A percentile compares a stretch with the other conserved stretches of the same genome.
Conservation (phyloP, 35 echinoderm and acorn worm species). For the Holothuria glaberrima region DNA sequence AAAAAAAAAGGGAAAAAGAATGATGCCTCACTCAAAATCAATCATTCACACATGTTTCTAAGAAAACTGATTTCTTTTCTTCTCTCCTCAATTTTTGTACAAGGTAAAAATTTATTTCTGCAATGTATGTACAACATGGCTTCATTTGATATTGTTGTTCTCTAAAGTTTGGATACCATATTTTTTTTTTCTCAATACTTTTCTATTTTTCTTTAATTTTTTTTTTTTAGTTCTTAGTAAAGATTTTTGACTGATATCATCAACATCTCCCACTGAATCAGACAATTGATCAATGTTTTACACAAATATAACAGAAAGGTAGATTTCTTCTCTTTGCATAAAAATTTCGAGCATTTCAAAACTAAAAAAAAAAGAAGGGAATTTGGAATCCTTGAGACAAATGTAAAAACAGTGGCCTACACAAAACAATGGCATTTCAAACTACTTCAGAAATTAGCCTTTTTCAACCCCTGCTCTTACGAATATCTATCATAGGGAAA, state of each 20-base stretch:
- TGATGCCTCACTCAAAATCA: too few species aligned
- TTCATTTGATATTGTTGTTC: neutral
- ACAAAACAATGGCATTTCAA: too few species aligned
- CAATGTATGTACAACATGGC: slow-evolving; percentile 38
- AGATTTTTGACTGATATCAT: neutral
- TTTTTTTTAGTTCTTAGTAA: neutral
- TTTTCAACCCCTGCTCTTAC: too few species aligned
- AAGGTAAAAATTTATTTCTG: slow-evolving; percentile 44
- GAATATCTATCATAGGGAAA: too few species aligned
- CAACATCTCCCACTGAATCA: neutral
- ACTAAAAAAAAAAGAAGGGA: neutral
- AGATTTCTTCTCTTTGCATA: neutral
- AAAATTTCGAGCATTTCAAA: neutral
- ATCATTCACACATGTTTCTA: too few species aligned
- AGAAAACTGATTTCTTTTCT: neutral
- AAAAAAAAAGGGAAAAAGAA: too few species aligned
- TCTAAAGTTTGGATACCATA: too few species aligned
- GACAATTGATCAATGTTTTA: neutral
- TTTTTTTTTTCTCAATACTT: neutral
- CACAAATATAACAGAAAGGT: slow-evolving; percentile 13
- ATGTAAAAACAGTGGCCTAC: too few species aligned
- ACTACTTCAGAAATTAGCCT: too few species aligned
- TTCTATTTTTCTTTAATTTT: slow-evolving; percentile 24
- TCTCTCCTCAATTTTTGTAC: slow-evolving; percentile 16
- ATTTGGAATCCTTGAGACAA: too few species aligned